Conservation (phyloP, 2,888 invertebrate genomes). For the Tiliacea aurago region DNA sequence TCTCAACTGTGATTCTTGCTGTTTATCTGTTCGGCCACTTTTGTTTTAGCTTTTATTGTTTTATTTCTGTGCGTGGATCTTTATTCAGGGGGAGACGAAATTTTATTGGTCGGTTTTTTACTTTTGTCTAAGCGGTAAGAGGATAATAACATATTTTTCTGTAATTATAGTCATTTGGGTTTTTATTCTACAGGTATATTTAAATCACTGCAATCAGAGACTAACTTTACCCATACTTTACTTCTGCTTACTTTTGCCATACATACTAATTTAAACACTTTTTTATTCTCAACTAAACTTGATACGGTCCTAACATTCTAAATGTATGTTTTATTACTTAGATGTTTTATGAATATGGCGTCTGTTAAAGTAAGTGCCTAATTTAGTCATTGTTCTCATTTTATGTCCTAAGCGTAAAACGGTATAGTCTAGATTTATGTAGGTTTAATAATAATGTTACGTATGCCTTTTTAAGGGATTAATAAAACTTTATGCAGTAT, state of each 20-base stretch:
- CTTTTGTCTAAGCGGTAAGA: constrained; percentile 65
- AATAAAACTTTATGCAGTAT: neutral
- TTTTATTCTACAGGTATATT: neutral
- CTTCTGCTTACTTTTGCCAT: no score
- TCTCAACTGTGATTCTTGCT: constrained; percentile 83
- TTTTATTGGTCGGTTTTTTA: constrained; percentile 68
- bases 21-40: constrained; percentile 85
- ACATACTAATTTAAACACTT: constrained; percentile 5
- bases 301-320: constrained; percentile 10
- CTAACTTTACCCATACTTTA: no score
- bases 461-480: neutral
- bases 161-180: constrained; percentile 23
- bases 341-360: constrained; percentile 44
- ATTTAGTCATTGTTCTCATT: constrained; percentile 42
- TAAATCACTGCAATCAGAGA: neutral
- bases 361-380: constrained; percentile 37
- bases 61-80: constrained; percentile 80
- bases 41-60: constrained; percentile 83
- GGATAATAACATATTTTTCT: constrained; percentile 66
- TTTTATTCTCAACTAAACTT: constrained; percentile 1
- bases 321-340: constrained; percentile 35
- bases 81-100: constrained; percentile 77
- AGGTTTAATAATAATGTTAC: neutral
- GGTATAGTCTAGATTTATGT: constrained; percentile 11
- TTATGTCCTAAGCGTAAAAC: constrained; percentile 14